Base-by-base conservation (phyloP, 2,888 invertebrate genomes). In the Helobdella robusta region DNA sequence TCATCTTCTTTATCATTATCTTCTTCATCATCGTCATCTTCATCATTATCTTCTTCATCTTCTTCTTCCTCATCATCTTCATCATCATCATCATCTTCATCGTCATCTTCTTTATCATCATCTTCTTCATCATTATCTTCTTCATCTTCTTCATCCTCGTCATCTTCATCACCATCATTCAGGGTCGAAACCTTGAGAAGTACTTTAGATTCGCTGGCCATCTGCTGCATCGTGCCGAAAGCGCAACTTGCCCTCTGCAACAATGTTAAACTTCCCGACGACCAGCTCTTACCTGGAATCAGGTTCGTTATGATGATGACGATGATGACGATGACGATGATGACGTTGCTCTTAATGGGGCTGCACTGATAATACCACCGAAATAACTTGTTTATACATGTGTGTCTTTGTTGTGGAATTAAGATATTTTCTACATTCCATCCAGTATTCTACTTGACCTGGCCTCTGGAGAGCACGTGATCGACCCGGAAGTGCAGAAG, bases 401-500 rank as follows among this genome's bases (percentile, higher is more conserved):
- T 44, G 44, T 15, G 18, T 44, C 18, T 44, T 11, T 44, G 44
- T n/a, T n/a, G n/a, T n/a, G n/a, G n/a, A n/a, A n/a, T n/a, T n/a
- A n/a, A n/a, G n/a, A n/a, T n/a, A n/a, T n/a, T n/a, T n/a, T 50
- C 28, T 1, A 11, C 1, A 8, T 15, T 56, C 32, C 56, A 5
- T 32, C 86, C 71, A 89, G 89, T 75, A 87, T 91, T 46, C 85
- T 92, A 54, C 81, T 92, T 59, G 87, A 84, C 18, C 88, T 92
- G 28, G 90, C 92, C 0, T 91, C 93, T 76, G 92, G 92, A 0
- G 92, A 93, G 77, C 87, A 91, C 40, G 87, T 90, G 0, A 85
- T 86, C 1, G 94, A 94, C 76, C 86, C 92, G 0, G 93, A 93
- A 72, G 91, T 94, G 0, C 89, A 93, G 79, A 88, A 89, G 73